These are phyloP conservation scores for Drosophila tristis DNA, from an alignment of 1,140 invertebrate genomes.

Conservation along the genomic window DNA sequence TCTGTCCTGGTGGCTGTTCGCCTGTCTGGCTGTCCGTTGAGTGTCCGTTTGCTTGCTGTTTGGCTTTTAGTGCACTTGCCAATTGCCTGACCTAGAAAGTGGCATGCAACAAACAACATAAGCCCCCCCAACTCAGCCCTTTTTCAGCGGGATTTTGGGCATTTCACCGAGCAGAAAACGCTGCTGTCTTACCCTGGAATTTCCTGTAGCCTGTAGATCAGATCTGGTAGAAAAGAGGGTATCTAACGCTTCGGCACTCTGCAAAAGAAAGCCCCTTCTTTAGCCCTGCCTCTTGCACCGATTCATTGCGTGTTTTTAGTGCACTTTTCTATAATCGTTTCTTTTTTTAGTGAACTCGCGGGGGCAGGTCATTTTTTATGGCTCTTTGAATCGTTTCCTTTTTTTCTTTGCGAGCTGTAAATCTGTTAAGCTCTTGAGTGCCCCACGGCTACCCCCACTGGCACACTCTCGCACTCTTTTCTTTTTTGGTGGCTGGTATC, in stretches of 20 bases:
- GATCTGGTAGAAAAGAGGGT: no score
- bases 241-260: no score
- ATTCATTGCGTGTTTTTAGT: slow-evolving; percentile 61
- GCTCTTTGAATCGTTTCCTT: slow-evolving; percentile 31
- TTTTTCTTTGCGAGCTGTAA: slow-evolving; percentile 58
- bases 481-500: no score
- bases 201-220: no score
- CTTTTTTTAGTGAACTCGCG: slow-evolving; percentile 1
- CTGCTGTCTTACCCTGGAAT: no score
- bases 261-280: no score
- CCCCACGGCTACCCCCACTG: not conserved
- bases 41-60: slow-evolving; percentile 52
- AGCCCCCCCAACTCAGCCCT: not conserved
- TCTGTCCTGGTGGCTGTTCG: slow-evolving; percentile 23
- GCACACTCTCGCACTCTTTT: not conserved
- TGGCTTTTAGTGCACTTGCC: slow-evolving; percentile 77
- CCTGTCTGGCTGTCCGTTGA: slow-evolving; percentile 10
- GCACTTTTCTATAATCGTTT: slow-evolving; percentile 41
- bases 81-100: slow-evolving; percentile 75
- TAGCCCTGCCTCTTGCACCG: not conserved
- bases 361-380: slow-evolving; percentile 44
- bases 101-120: slow-evolving; percentile 17
- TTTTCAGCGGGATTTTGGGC: no score
- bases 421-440: slow-evolving; percentile 79
- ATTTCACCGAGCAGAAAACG: no score